These are phyloP conservation scores for Torymus tubicola DNA, from an alignment of 2,888 invertebrate species.

Conservation along the genomic window DNA sequence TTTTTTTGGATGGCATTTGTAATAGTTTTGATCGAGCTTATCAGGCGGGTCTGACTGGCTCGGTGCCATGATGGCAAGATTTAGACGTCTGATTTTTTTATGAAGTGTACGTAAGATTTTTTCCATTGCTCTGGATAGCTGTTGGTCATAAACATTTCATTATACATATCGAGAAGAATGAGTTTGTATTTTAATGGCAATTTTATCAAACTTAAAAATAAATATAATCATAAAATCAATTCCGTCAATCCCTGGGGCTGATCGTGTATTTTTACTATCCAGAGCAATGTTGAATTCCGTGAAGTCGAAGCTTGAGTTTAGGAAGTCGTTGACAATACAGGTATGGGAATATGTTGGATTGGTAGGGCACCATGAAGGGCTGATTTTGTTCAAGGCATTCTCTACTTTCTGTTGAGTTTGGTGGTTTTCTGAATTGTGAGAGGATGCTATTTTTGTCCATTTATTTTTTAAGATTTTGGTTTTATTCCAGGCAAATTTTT, in stretches of 20 bases:
- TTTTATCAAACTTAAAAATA: too few relatives aligned
- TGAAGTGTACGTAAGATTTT: slow-evolving; percentile 17
- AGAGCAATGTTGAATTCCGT: slow-evolving; percentile 27
- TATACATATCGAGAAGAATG: slow-evolving; percentile 33
- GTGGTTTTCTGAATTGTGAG: slow-evolving; percentile 16
- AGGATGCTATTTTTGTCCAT: slow-evolving; percentile 30
- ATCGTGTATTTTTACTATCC: slow-evolving; percentile 9
- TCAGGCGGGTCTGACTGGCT: too few relatives aligned
- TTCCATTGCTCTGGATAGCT: neutral
- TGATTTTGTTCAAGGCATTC: slow-evolving; percentile 13
- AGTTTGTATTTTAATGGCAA: slow-evolving; percentile 28
- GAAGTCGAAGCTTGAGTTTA: slow-evolving; percentile 2
- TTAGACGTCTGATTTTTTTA: slow-evolving; percentile 22
- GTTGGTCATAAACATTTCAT: slow-evolving; percentile 22
- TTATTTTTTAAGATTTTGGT: slow-evolving; percentile 31
- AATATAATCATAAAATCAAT: slow-evolving; percentile 32
- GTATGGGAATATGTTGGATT: neutral
- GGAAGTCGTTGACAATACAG: neutral
- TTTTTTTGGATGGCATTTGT: too few relatives aligned
- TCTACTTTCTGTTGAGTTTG: slow-evolving; percentile 1
- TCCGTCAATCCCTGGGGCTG: slow-evolving; percentile 31
- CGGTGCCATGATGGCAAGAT: too few relatives aligned
- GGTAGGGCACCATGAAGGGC: slow-evolving; percentile 6
- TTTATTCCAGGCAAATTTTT: slow-evolving; percentile 37
- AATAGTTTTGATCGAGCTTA: too few relatives aligned